A percentile compares a stretch with the other conserved stretches of the same genome.
These are phyloP conservation scores for Sebastes paucispinis DNA, from an alignment of 2,797 vertebrate species.

Conservation along the genomic window DNA sequence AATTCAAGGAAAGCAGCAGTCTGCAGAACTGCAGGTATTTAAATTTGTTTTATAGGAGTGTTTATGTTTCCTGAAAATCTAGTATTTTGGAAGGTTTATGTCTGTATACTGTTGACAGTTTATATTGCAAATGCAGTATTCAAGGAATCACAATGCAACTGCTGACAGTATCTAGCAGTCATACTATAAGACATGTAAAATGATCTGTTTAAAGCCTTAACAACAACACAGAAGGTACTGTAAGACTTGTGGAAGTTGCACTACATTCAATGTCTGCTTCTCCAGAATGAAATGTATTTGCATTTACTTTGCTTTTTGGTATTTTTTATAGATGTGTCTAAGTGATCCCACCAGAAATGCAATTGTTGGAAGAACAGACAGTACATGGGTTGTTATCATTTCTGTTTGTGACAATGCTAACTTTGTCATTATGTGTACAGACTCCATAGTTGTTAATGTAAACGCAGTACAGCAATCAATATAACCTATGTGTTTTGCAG, in stretches of 20 bases:
- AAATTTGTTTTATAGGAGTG: neutral
- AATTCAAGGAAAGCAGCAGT: neutral
- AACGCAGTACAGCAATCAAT: neutral
- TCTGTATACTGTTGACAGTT: neutral
- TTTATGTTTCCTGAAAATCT: neutral
- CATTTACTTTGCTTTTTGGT: neutral
- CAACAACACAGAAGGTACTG: neutral
- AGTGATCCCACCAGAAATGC: neutral
- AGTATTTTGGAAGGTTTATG: neutral
- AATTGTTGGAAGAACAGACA: neutral
- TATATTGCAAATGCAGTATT: neutral
- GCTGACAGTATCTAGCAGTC: neutral
- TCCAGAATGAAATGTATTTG: neutral
- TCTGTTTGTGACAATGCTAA: neutral
- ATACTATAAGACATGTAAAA: neutral
- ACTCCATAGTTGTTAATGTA: neutral
- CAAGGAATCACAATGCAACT: neutral
- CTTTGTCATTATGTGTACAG: neutral
- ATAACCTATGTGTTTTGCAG: conserved; percentile 76
- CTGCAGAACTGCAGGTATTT: neutral
- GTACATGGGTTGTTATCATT: neutral
- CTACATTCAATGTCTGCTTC: neutral
- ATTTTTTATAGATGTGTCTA: neutral
- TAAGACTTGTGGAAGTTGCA: neutral
- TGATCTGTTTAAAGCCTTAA: neutral